phyloP scores from a whole-genome alignment of 2,113 vertebrate species.

The Limanda limanda region DNA sequence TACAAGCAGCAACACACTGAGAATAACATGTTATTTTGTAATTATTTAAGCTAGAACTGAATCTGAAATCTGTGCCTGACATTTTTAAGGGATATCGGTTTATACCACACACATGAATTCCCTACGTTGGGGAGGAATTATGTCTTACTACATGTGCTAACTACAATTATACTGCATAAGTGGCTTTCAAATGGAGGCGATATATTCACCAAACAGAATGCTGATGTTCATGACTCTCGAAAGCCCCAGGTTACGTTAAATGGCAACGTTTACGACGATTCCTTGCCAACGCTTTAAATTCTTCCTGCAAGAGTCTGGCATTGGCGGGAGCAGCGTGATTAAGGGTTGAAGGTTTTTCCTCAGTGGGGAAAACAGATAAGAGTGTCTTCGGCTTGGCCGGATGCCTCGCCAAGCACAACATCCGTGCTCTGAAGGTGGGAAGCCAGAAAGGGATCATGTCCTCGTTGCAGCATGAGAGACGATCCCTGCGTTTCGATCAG shows the following conservation, averaged over 20 bases:
- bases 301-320: background rate
- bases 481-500: too few species aligned
- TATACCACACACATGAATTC: background rate
- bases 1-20: background rate
- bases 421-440: background rate
- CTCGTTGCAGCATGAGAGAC: background rate
- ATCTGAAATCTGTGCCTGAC: background rate
- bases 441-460: background rate
- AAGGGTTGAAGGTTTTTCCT: slow-evolving; percentile 2
- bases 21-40: slow-evolving; percentile 35
- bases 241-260: slow-evolving; percentile 1
- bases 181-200: background rate
- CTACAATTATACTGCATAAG: background rate
- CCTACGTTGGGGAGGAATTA: background rate
- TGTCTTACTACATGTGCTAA: background rate
- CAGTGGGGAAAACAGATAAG: background rate
- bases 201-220: background rate
- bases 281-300: background rate
- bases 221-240: background rate
- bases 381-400: background rate
- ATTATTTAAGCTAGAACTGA: slow-evolving; percentile 8
- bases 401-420: background rate
- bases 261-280: background rate
- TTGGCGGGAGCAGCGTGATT: background rate
- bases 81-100: slow-evolving; percentile 12